Evolutionary conservation across 2,113 vertebrate species (phyloP).

Genomic region (Pristiophorus japonicus): DNA sequence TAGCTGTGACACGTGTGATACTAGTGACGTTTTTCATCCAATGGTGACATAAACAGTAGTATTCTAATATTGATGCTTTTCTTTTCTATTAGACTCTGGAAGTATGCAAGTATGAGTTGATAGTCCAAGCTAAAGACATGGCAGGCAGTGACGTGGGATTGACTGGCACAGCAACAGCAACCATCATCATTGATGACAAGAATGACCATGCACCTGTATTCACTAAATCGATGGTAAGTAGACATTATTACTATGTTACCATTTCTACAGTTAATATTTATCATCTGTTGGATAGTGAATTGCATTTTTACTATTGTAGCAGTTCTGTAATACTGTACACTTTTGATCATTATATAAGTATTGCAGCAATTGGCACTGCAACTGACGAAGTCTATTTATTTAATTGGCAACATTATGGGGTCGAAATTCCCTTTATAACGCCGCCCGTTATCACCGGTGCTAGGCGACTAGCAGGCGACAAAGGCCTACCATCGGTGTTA

Average conservation of each 20-base stretch:
- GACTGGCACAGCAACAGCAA: constrained; percentile 85
- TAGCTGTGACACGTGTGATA: too few relatives aligned
- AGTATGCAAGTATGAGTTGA: constrained; percentile 82
- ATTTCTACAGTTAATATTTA: not conserved
- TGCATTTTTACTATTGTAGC: not conserved
- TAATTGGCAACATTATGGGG: too few relatives aligned
- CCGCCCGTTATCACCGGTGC: too few relatives aligned
- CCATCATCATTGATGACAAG: constrained; percentile 90
- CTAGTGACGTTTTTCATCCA: not conserved
- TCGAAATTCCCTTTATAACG: too few relatives aligned
- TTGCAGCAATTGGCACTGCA: not conserved
- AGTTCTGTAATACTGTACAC: not conserved
- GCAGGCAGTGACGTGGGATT: constrained; percentile 87
- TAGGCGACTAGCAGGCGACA: too few relatives aligned
- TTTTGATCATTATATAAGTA: not conserved
- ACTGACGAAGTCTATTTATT: not conserved
- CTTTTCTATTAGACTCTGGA: constrained; percentile 71
- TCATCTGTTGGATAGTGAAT: not conserved
- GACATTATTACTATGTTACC: not conserved
- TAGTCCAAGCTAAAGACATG: constrained; percentile 94
- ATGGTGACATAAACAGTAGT: not conserved
- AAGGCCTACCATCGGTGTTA: too few relatives aligned
- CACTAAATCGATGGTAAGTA: constrained; percentile 86
- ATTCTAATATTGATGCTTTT: not conserved
- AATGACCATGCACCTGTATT: constrained; percentile 95